Evolutionary conservation across 2,797 vertebrate genomes (phyloP).

Genomic region (Tapirus indicus): DNA sequence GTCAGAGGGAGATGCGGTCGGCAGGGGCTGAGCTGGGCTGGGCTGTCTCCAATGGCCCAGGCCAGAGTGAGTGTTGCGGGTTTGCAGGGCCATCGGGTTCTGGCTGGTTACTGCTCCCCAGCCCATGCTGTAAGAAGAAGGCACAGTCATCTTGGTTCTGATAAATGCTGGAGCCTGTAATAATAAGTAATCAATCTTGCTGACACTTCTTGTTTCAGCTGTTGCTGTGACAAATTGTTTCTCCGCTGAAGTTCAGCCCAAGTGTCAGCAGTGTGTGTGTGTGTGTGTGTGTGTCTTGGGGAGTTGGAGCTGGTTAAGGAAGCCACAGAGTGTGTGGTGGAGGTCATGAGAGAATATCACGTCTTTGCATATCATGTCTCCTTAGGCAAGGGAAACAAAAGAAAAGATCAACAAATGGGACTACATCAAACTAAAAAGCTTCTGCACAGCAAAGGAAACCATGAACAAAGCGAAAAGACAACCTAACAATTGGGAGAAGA

Average conservation of each 20-base stretch:
- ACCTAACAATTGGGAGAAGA: too few relatives aligned
- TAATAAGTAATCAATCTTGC: conserved; percentile 80
- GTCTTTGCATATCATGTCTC: too few relatives aligned
- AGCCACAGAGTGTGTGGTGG: neutral
- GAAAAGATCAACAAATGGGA: too few relatives aligned
- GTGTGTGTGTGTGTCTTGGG: neutral
- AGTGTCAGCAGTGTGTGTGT: neutral
- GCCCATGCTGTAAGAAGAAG: neutral
- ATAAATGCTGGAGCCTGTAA: neutral
- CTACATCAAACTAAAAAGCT: too few relatives aligned
- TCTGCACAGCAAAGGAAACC: too few relatives aligned
- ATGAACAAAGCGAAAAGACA: too few relatives aligned
- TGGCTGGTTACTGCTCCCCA: conserved; percentile 6
- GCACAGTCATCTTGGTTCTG: neutral
- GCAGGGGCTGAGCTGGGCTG: neutral
- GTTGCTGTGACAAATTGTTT: conserved; percentile 85
- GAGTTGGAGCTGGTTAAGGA: neutral
- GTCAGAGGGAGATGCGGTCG: neutral
- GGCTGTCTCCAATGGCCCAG: neutral
- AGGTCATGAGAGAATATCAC: neutral
- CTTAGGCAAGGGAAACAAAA: too few relatives aligned
- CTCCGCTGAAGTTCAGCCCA: conserved; percentile 71
- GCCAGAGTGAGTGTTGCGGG: neutral
- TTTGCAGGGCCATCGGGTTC: neutral
- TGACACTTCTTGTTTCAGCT: conserved; percentile 81